Percentiles rank a stretch among this genome's conserved stretches.
These are phyloP conservation scores for Cataglyphis cursor DNA, from an alignment of 2,888 invertebrate genomes.

Conservation along the genomic window DNA sequence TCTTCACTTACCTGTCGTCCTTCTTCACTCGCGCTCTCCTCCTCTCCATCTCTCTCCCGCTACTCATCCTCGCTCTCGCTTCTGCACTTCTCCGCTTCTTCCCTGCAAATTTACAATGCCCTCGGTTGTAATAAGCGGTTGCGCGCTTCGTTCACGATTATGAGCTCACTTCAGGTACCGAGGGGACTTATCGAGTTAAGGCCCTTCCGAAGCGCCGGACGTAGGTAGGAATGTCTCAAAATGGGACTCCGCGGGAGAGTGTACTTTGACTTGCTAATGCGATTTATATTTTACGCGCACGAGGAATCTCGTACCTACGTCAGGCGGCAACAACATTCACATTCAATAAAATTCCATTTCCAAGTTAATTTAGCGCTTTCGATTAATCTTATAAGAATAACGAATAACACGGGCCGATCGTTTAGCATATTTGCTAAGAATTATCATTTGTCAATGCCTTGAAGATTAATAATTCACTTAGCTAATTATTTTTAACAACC, in stretches of 20 bases:
- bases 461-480: neutral
- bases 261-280: conserved; percentile 32
- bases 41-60: conserved; percentile 33
- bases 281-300: conserved; percentile 26
- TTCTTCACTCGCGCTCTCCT: conserved; percentile 7
- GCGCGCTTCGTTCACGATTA: conserved; percentile 78
- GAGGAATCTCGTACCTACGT: neutral
- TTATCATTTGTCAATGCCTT: neutral
- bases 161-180: conserved; percentile 78
- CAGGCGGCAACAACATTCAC: neutral
- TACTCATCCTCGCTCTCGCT: conserved; percentile 34
- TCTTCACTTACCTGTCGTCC: conserved; percentile 27
- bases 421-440: neutral
- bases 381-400: conserved; percentile 17
- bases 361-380: neutral
- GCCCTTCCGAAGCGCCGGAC: conserved; percentile 60
- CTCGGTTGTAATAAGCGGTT: conserved; percentile 80
- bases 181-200: conserved; percentile 77
- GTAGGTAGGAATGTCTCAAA: conserved; percentile 52
- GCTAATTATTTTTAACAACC: neutral
- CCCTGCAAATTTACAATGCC: conserved; percentile 79
- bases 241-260: conserved; percentile 21
- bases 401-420: too few relatives aligned
- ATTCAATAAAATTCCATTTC: neutral
- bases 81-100: conserved; percentile 60